A percentile compares a stretch with the other conserved stretches of the same genome.
These are phyloP conservation scores for Drosophila nigricruria DNA, from an alignment of 2,888 invertebrate species.

Conservation along the genomic window DNA sequence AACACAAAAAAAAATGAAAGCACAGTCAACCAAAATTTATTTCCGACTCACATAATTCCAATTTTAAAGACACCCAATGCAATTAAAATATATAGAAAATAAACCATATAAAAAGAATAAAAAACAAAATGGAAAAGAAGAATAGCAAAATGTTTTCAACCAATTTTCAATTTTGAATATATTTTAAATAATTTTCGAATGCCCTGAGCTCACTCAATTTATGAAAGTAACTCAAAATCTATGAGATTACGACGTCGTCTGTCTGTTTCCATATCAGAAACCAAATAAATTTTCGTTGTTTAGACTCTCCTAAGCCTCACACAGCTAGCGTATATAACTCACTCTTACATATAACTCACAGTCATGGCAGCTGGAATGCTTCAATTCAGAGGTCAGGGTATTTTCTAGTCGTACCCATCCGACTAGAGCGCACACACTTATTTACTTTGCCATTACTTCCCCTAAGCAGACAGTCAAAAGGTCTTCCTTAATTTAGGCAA, in stretches of 20 bases:
- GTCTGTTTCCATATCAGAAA: not conserved
- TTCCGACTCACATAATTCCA: conserved; percentile 52
- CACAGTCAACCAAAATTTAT: conserved; percentile 62
- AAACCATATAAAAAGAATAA: conserved; percentile 6
- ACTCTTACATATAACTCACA: not conserved
- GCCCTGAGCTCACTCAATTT: not conserved
- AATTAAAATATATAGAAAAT: conserved; percentile 38
- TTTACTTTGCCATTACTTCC: conserved; percentile 47
- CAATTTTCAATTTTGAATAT: not conserved
- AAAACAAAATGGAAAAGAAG: conserved; percentile 11
- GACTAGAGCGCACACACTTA: not conserved
- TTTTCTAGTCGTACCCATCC: not conserved
- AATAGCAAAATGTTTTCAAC: conserved; percentile 3
- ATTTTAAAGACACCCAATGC: conserved; percentile 50
- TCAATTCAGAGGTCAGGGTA: not conserved
- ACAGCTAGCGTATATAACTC: not conserved
- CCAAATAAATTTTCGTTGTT: not conserved
- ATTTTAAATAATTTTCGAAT: not conserved
- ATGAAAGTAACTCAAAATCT: not conserved
- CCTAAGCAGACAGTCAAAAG: conserved; percentile 56
- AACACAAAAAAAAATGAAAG: conserved; percentile 38
- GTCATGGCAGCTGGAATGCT: not conserved
- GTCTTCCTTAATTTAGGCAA: conserved; percentile 76
- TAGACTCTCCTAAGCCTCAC: not conserved
- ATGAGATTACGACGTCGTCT: not conserved